phyloP scores from a whole-genome alignment of 2,113 vertebrate species.

The Ancistrus triradiatus region DNA sequence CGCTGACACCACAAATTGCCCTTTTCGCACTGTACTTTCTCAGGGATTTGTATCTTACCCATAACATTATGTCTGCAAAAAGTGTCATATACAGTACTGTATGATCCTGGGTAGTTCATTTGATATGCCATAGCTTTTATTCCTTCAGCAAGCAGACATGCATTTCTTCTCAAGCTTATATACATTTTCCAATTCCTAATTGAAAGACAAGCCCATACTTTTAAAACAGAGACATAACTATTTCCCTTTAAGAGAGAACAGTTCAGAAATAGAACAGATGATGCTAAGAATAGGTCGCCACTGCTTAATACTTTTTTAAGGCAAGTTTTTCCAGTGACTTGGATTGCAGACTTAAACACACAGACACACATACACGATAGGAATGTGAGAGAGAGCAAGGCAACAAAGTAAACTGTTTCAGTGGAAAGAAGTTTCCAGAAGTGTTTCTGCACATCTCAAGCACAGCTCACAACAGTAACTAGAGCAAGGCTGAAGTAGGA shows the following conservation, averaged over 20 bases:
- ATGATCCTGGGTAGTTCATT: too few relatives aligned
- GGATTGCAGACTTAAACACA: slow-evolving; percentile 39
- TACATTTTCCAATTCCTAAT: too few relatives aligned
- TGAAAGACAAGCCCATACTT: not conserved
- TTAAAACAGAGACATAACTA: not conserved
- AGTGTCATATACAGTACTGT: too few relatives aligned
- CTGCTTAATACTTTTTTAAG: slow-evolving; percentile 50
- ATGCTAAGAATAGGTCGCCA: slow-evolving; percentile 56
- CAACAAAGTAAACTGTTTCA: slow-evolving; percentile 49
- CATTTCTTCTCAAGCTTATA: too few relatives aligned
- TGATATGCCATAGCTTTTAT: too few relatives aligned
- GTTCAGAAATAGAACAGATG: slow-evolving; percentile 43
- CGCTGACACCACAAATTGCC: too few relatives aligned
- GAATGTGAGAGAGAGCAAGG: slow-evolving; percentile 50
- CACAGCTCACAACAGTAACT: slow-evolving; percentile 16
- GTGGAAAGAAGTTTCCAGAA: slow-evolving; percentile 41
- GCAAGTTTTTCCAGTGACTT: slow-evolving; percentile 52
- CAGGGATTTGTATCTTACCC: too few relatives aligned
- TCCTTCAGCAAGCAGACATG: too few relatives aligned
- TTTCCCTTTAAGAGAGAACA: slow-evolving; percentile 37
- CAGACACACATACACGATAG: slow-evolving; percentile 33
- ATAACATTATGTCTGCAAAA: too few relatives aligned
- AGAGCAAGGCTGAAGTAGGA: not conserved
- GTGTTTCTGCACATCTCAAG: slow-evolving; percentile 25
- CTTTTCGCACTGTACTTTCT: too few relatives aligned